A percentile compares a stretch with the other conserved stretches of the same genome.
Evolutionary conservation across 2,888 invertebrate species (phyloP).

Genomic region (Drosophila hamatofila): DNA sequence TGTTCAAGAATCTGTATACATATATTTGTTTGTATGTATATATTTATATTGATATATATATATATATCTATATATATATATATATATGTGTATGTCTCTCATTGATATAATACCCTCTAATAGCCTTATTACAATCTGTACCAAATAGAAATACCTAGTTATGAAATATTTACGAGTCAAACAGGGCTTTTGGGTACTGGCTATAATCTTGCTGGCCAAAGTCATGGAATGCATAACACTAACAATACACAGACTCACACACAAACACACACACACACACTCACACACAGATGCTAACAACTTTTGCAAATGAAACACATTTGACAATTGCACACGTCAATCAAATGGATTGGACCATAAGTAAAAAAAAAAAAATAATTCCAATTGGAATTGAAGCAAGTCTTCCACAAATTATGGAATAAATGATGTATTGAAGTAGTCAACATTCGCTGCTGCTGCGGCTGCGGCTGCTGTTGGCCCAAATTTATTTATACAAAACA

Average conservation of each 20-base stretch:
- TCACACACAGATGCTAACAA: background rate
- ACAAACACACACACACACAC: conserved; percentile 9
- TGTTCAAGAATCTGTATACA: background rate
- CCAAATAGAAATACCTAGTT: conserved; percentile 6
- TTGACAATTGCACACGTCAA: conserved; percentile 51
- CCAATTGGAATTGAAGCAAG: conserved; percentile 21
- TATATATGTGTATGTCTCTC: background rate
- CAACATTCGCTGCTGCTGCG: conserved; percentile 7
- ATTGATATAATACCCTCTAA: background rate
- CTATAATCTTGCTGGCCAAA: conserved; percentile 13
- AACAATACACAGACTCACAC: conserved; percentile 23
- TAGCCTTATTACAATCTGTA: background rate
- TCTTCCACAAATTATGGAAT: conserved; percentile 30
- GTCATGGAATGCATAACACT: conserved; percentile 30
- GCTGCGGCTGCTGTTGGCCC: conserved; percentile 28
- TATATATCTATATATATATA: background rate
- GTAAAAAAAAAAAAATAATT: background rate
- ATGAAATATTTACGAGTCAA: conserved; percentile 1
- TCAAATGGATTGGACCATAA: conserved; percentile 31
- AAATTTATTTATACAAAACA: conserved; percentile 31
- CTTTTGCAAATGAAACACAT: conserved; percentile 25
- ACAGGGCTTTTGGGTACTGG: background rate
- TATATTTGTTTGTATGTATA: background rate
- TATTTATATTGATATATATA: background rate
- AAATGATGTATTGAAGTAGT: conserved; percentile 47